Evolutionary conservation across 2,113 vertebrate genomes (phyloP), one percentile per base, ranked within the genome.

Genomic region (Takifugu bimaculatus): DNA sequence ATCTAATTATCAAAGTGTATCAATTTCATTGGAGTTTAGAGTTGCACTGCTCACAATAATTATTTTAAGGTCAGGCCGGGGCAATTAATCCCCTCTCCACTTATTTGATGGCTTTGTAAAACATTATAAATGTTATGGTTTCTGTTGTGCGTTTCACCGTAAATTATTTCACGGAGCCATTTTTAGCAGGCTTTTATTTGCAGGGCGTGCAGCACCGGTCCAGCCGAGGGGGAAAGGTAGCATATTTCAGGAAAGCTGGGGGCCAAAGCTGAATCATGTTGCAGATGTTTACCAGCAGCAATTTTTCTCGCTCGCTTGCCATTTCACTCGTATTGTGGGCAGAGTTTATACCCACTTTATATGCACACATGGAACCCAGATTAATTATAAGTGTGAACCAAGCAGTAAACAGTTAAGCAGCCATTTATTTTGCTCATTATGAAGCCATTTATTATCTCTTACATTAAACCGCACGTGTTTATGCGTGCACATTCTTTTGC

Each of bases 1-100:
- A 91, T 91, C 90, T 92, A 92, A 93, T 95, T 94, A 94, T 95
- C 93, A 94, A 94, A 94, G 93, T 93, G 92, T 93, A 94, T 95
- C 93, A 86, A 78, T 94, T 94, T 94, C 91, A 92, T 90, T 88
- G 88, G 88, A 87, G 87, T 92, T 90, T 93, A 91, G 92, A 94
- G 90, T 90, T 92, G 85, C 90, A 89, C 74, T 79, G 85, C 88
- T 92, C 91, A 81, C 87, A 84, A 90, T 91, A 93, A 93, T 95
- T 94, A 92, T 89, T 92, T 91, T 92, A 91, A 90, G 91, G 91
- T 89, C 89, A 85, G 85, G 85, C 81, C 77, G 79, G 88, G 90
- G 88, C 90, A 91, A 93, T 94, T 91, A 93, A 91, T 93, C 91
- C 91, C 86, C 81, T 86, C 86, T 87, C 88, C 90, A 88, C 91